Percentiles rank a stretch among this genome's conserved stretches.
Conservation (phyloP, 2,113 vertebrate species). For the Saguinus imperator region DNA sequence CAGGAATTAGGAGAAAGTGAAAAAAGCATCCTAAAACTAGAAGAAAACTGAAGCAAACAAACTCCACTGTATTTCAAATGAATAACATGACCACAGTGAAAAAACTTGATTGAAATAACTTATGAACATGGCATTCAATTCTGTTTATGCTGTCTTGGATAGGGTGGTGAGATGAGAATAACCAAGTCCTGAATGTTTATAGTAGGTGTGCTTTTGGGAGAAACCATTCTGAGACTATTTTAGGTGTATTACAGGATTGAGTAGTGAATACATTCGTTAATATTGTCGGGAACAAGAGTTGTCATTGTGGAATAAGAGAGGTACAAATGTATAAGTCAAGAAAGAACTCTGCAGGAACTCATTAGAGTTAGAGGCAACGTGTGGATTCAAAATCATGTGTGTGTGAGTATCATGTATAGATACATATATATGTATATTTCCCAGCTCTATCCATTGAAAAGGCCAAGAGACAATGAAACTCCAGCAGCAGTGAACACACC, state of each 20-base stretch:
- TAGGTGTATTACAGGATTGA: neutral
- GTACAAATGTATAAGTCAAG: neutral
- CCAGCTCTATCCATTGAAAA: neutral
- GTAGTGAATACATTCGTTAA: neutral
- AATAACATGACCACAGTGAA: neutral
- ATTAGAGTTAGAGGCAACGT: neutral
- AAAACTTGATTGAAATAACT: neutral
- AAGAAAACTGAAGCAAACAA: neutral
- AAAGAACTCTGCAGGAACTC: neutral
- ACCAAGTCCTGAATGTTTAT: neutral
- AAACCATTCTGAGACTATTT: conserved; percentile 4
- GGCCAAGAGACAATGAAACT: neutral
- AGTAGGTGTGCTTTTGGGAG: neutral
- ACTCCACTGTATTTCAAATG: neutral
- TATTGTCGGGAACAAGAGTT: neutral
- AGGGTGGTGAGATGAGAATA: neutral
- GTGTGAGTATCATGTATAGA: neutral
- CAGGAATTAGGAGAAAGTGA: neutral
- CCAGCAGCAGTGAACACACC: neutral
- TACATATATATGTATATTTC: neutral
- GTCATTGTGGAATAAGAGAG: neutral
- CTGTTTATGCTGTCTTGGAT: neutral
- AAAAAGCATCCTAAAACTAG: neutral
- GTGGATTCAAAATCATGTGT: neutral
- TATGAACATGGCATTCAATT: neutral